Evolutionary conservation across 2,888 invertebrate genomes (phyloP).

Genomic region (Hirtodrosophila duncani): DNA sequence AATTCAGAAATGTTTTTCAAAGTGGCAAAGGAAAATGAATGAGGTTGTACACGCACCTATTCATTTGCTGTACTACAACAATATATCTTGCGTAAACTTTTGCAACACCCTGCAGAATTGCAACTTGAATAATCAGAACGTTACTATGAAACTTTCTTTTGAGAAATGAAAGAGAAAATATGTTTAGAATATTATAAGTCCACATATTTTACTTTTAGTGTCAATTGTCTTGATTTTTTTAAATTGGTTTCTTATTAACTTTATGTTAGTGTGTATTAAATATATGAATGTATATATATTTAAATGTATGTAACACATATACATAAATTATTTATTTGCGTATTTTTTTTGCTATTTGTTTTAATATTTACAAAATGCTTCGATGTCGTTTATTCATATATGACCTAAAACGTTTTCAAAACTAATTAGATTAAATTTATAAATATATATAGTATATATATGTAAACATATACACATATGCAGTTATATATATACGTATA

Average conservation of each 20-base stretch:
- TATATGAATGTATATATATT: background rate
- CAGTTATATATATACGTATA: conserved; percentile 16
- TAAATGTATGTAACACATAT: background rate
- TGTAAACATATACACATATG: conserved; percentile 6
- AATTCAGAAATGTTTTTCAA: too few species aligned
- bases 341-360: conserved; percentile 26
- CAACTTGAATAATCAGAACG: too few species aligned
- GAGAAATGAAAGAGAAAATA: too few species aligned
- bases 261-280: too few species aligned
- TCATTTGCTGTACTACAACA: too few species aligned
- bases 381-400: conserved; percentile 59
- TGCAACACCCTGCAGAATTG: too few species aligned
- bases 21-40: too few species aligned
- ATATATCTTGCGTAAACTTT: too few species aligned
- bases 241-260: conserved; percentile 34
- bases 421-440: conserved; percentile 63
- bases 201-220: too few species aligned
- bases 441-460: conserved; percentile 25
- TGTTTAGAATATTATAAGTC: too few species aligned
- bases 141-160: too few species aligned
- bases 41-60: too few species aligned
- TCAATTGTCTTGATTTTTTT: conserved; percentile 43
- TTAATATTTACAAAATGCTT: conserved; percentile 70
- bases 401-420: conserved; percentile 72
- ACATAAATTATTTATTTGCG: background rate